Evolutionary conservation across 1,140 invertebrate species (phyloP).

Genomic region (Macrostomum lignano): DNA sequence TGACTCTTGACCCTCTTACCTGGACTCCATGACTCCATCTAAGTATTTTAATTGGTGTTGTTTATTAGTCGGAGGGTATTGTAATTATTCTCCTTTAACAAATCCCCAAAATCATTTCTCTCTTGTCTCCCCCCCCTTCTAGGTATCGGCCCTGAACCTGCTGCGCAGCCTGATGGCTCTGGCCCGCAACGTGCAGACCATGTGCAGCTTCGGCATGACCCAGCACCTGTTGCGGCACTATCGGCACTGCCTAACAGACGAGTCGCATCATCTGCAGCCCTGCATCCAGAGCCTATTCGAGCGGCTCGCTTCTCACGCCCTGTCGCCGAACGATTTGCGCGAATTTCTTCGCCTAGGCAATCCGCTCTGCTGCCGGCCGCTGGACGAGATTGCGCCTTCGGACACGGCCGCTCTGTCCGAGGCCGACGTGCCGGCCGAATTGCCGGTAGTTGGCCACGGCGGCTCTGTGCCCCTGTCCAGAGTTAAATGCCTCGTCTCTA

Average conservation of each 20-base stretch:
- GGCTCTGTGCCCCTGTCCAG: conserved; percentile 43
- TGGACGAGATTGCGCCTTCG: conserved; percentile 60
- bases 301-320: conserved; percentile 61
- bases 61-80: too few species aligned
- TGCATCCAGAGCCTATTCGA: conserved; percentile 79
- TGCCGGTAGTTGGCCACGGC: too few species aligned
- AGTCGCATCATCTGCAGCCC: conserved; percentile 59
- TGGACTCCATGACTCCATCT: too few species aligned
- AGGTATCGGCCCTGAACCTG: too few species aligned
- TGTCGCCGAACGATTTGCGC: conserved; percentile 52
- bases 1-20: too few species aligned
- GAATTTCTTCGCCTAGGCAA: conserved; percentile 67
- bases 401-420: conserved; percentile 62
- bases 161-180: too few species aligned
- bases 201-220: conserved; percentile 56
- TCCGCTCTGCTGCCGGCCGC: conserved; percentile 57
- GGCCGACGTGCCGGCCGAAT: too few species aligned
- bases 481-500: conserved; percentile 80
- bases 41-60: too few species aligned
- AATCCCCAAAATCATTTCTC: too few species aligned
- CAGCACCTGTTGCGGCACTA: conserved; percentile 45
- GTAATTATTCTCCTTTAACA: too few species aligned
- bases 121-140: too few species aligned
- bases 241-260: conserved; percentile 49
- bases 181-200: too few species aligned